Conservation (phyloP, 30 jellyfish, hydroid and myxozoan genomes). For the Cassiopea andromeda region DNA sequence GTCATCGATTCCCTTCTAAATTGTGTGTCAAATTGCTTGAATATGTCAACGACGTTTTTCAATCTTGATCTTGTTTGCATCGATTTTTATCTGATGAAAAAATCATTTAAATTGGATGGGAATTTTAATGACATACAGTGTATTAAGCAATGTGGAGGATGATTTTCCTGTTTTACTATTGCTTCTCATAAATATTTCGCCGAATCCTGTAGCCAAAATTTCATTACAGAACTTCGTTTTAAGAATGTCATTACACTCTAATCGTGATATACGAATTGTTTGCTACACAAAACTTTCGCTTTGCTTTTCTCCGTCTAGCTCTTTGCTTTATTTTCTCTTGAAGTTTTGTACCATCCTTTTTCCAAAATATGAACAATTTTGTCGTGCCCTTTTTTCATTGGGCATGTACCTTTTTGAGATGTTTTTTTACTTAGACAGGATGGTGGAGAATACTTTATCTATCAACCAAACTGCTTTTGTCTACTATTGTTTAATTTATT, state of each 20-base stretch:
- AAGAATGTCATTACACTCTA: not conserved
- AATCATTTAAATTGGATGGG: constrained; percentile 30
- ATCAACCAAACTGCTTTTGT: no score
- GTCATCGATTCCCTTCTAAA: constrained; percentile 24
- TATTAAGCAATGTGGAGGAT: not conserved
- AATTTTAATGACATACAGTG: not conserved
- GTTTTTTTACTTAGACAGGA: no score
- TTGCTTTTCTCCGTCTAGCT: not conserved
- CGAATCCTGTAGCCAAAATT: not conserved
- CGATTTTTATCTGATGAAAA: constrained; percentile 50
- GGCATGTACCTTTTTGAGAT: no score
- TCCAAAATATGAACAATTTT: no score
- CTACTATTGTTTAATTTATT: no score
- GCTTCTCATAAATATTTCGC: not conserved
- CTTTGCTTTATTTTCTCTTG: not conserved
- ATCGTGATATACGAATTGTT: not conserved
- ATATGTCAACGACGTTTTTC: constrained; percentile 35
- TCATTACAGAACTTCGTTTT: not conserved
- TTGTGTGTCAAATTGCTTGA: constrained; percentile 26
- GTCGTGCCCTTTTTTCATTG: no score
- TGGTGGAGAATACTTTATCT: no score
- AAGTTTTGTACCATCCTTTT: not conserved
- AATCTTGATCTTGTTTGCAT: constrained; percentile 54
- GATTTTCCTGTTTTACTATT: constrained; percentile 1
- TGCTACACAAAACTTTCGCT: not conserved